A percentile compares a stretch with the other conserved stretches of the same genome.
Conservation (phyloP, 64 coral and sea anemone genomes). For the Pocillopora verrucosa region DNA sequence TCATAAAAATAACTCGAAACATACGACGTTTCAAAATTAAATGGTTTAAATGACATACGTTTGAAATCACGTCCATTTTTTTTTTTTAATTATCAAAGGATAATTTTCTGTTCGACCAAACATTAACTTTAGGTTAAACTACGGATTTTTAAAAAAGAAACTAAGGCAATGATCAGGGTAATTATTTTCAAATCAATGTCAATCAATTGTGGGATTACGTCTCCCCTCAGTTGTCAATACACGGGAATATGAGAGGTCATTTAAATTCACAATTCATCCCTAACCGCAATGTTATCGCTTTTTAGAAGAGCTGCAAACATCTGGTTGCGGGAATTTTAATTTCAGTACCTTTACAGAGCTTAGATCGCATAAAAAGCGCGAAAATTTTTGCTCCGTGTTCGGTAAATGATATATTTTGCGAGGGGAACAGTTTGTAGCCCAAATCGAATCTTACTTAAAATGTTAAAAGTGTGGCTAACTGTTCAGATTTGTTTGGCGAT, state of each 20-base stretch:
- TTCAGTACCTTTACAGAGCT: neutral
- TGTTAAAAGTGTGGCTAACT: neutral
- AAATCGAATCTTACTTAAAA: neutral
- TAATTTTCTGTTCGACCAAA: too few relatives aligned
- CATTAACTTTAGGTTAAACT: neutral
- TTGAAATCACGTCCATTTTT: neutral
- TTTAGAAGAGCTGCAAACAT: constrained; percentile 1
- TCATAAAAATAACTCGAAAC: neutral
- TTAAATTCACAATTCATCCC: constrained; percentile 25
- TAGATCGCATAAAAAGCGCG: neutral
- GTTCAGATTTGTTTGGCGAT: constrained; percentile 11
- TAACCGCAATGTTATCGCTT: constrained; percentile 31
- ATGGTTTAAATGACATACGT: neutral
- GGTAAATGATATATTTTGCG: neutral
- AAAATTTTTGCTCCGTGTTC: neutral
- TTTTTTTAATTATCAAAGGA: too few relatives aligned
- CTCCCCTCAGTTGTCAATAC: neutral
- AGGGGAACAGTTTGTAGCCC: neutral
- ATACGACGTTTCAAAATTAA: too few relatives aligned
- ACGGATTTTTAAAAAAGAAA: neutral
- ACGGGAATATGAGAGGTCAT: constrained; percentile 3
- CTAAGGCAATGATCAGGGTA: neutral
- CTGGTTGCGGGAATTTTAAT: neutral
- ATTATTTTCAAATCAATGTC: constrained; percentile 9
- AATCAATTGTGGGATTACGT: neutral